Evolutionary conservation across 2,113 vertebrate species (phyloP), one percentile per base, ranked within the genome.

Genomic region (Nibea coibor): DNA sequence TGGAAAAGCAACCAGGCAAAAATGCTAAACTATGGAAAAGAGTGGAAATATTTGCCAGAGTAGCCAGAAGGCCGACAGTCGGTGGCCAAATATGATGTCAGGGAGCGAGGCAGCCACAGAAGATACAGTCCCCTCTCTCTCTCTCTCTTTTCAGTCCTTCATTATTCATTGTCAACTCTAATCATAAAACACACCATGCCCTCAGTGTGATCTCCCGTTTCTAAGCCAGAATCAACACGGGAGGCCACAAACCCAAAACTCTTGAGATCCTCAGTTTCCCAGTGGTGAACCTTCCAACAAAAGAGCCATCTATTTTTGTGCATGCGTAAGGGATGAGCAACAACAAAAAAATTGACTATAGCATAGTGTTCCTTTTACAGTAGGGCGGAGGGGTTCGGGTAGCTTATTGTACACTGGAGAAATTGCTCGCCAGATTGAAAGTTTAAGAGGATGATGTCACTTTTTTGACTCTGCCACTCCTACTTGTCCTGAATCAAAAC

Each of bases 31-130:
- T 87, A 65, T 85, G 91, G 86, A 91, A 93, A 93, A 93, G 70
- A 90, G 83, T 78, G 83, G 85, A 92, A 92, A 89, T 88, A 86
- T 90, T 87, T 90, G 72, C 78, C 80, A 58, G 68, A 70, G 91
- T 87, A 80, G 75, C 81, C 85, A 88, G 79, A 86, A 68, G 67
- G 84, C 66, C 39, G 59, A 67, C 62, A 67, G 76, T 81, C 16
- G 16, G 75, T 67, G 11, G 91, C 90, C 92, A 93, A 90, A 84
- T 78, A 91, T 94, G 91, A 94, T 90, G 89, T 93, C 89, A 93
- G 64, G 69, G 53, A 88, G 72, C 2, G 19, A 85, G 65, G 72
- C 82, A 72, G 86, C 83, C 83, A 64, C 75, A 80, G 59, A 72
- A 87, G 83, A 86, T 75, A 64, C 42, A 80, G 69, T 70, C 61